These are phyloP conservation scores for Syngnathoides biaculeatus DNA, from an alignment of 2,113 vertebrate genomes.

Conservation along the genomic window DNA sequence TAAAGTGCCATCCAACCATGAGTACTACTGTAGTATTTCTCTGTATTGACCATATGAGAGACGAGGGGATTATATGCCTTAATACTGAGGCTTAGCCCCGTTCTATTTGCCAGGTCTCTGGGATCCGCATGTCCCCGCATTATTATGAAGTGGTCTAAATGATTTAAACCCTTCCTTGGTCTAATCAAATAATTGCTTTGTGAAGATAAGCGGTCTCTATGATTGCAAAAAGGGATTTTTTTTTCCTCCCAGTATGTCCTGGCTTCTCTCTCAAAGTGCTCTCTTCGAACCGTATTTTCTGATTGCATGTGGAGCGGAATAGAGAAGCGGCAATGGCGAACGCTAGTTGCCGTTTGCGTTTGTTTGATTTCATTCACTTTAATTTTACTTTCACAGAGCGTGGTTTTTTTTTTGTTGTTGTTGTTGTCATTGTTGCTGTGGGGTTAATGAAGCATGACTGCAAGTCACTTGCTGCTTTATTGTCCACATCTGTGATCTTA, in stretches of 20 bases:
- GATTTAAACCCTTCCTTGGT: constrained; percentile 59
- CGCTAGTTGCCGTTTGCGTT: constrained; percentile 20
- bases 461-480: constrained; percentile 32
- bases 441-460: constrained; percentile 43
- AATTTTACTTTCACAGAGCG: constrained; percentile 9
- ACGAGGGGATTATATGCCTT: constrained; percentile 44
- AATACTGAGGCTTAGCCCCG: constrained; percentile 53
- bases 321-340: not conserved
- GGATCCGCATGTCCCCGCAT: constrained; percentile 46
- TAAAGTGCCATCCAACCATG: not conserved
- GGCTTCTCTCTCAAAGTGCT: constrained; percentile 55
- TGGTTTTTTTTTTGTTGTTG: too few relatives aligned
- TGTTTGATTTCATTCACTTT: constrained; percentile 34
- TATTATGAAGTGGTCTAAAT: constrained; percentile 63
- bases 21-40: not conserved
- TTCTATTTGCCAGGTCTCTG: constrained; percentile 51
- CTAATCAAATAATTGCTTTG: constrained; percentile 77
- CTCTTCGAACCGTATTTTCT: constrained; percentile 29
- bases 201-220: constrained; percentile 58
- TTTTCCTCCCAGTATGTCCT: constrained; percentile 31
- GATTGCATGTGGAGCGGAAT: constrained; percentile 25
- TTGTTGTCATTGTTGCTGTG: constrained; percentile 22
- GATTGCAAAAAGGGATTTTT: constrained; percentile 50
- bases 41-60: not conserved
- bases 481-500: constrained; percentile 27